These are phyloP conservation scores for Crotalus viridis DNA, from an alignment of 2,113 vertebrate genomes.

Conservation along the genomic window DNA sequence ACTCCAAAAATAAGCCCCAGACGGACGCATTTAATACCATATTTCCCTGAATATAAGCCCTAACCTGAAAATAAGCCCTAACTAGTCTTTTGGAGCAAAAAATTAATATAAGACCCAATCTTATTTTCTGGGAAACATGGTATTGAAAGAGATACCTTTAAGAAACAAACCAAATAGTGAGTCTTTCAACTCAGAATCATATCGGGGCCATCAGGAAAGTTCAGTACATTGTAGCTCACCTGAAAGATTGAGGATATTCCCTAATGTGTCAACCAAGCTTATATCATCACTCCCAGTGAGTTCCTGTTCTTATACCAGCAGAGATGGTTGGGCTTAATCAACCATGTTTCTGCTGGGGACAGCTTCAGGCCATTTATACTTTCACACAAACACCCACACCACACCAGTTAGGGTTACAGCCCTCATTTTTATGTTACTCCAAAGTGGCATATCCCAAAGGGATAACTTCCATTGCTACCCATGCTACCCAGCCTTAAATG, in stretches of 20 bases:
- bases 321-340: background rate
- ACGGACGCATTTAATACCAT: too few relatives aligned
- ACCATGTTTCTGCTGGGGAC: background rate
- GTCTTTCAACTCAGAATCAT: background rate
- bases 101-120: too few relatives aligned
- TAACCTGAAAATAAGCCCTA: too few relatives aligned
- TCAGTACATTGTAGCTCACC: background rate
- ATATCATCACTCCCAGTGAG: background rate
- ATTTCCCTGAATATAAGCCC: too few relatives aligned
- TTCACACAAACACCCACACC: background rate
- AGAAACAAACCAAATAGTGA: background rate
- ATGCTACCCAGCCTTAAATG: background rate
- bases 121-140: too few relatives aligned
- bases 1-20: too few relatives aligned
- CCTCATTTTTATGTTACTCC: background rate
- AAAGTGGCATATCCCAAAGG: background rate
- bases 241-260: background rate
- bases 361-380: background rate
- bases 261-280: background rate
- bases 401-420: background rate
- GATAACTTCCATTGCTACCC: background rate
- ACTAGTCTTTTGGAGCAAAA: too few relatives aligned
- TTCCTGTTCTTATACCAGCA: background rate
- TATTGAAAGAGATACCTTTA: background rate
- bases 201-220: background rate